phyloP scores from a whole-genome alignment of 2,888 invertebrate genomes.

The Clunio marinus region DNA sequence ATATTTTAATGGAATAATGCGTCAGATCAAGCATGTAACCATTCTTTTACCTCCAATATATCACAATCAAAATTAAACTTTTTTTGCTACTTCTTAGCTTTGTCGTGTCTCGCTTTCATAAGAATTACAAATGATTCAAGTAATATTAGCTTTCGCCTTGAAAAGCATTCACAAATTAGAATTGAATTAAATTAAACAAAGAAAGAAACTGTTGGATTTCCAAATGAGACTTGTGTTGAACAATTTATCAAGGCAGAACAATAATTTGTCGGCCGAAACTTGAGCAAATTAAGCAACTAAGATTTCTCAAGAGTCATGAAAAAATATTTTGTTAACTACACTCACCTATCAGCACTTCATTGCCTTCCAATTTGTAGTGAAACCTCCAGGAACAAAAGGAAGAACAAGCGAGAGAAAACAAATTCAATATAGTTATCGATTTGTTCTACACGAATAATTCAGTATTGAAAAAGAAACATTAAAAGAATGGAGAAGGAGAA shows the following conservation, averaged over 20 bases:
- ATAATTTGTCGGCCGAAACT: too few species aligned
- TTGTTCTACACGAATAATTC: constrained; percentile 37
- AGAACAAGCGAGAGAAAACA: neutral
- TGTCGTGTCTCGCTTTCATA: neutral
- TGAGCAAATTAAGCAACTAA: too few species aligned
- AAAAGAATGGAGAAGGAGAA: constrained; percentile 7
- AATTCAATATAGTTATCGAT: constrained; percentile 39
- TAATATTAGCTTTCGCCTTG: too few species aligned
- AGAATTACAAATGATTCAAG: neutral
- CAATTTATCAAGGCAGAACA: too few species aligned
- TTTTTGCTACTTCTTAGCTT: neutral
- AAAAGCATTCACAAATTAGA: too few species aligned
- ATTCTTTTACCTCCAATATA: constrained; percentile 8
- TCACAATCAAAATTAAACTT: neutral
- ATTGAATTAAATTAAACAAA: too few species aligned
- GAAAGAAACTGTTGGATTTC: too few species aligned
- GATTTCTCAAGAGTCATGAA: too few species aligned
- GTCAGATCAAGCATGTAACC: constrained; percentile 15
- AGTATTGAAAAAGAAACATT: constrained; percentile 22
- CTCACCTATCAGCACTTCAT: too few species aligned
- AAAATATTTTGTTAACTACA: too few species aligned
- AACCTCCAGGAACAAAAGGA: neutral
- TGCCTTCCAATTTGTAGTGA: too few species aligned
- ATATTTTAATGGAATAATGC: constrained; percentile 26
- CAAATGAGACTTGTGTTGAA: too few species aligned